Base-by-base conservation (phyloP, 2,797 vertebrate species). In the Eutrigla gurnardus region DNA sequence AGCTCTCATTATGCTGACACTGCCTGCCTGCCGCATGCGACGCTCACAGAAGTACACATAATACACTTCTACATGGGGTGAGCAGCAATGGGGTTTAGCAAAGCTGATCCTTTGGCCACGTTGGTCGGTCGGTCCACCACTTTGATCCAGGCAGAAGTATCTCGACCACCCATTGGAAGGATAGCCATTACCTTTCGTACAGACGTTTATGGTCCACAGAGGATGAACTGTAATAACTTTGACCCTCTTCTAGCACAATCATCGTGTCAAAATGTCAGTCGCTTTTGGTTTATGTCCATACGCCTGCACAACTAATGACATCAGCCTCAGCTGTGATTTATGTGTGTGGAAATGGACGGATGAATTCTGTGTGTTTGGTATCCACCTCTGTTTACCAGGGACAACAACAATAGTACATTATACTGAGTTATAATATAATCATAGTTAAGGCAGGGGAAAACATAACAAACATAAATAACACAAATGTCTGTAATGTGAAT, bases 1-100 rank as follows among this genome's bases (percentile, higher is more conserved):
- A 11, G 54, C 42, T 4, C 35, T 40, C 35, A 49, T 58, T 58
- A 39, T 33, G 39, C 47, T 72, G 66, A 74, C 42, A 18, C 25
- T 60, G 39, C 14, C 25, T 60, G 39, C 14, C 55, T 43, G 49
- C 35, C 49, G 58, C 36, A 63, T 62, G 54, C n/a, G 43, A 33
- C 33, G 45, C 39, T 8, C 46, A 49, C 46, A n/a, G 15, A 49
- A 15, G 13, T 13, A 43, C 42, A 43, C 42, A 43, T 12, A 25
- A 25, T 2, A 25, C 2, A 25, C 33, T 39, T 45, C 32, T 13
- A 25, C 39, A 40, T 46, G 42, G 9, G 37, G 57, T 15, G n/a
- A 43, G n/a, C 35, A 58, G 25, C 6, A 50, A 37, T 3, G 33
- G 32, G 8, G 5, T 18, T 25, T 11, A 18, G 33, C 11, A 10